Percentiles rank a stretch among this genome's conserved stretches.
Conservation (phyloP, 2,888 invertebrate genomes). For the Enchytraeus crypticus region DNA sequence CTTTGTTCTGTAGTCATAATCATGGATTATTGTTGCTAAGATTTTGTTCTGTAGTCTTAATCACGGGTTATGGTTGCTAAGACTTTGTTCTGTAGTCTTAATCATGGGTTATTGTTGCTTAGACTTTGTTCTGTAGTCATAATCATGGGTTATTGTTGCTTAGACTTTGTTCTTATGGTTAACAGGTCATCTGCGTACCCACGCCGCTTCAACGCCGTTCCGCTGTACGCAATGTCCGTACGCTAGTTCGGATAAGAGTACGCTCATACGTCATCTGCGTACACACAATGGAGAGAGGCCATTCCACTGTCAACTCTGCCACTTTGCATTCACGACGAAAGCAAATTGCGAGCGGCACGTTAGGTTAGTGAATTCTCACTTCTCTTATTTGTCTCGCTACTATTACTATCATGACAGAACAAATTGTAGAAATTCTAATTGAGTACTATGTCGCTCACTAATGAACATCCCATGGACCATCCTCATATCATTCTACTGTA, state of each 20-base stretch:
- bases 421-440: neutral
- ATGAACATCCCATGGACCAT: neutral
- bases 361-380: slow-evolving; percentile 38
- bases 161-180: slow-evolving; percentile 4
- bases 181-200: slow-evolving; percentile 51
- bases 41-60: too few relatives aligned
- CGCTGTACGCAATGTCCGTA: slow-evolving; percentile 88
- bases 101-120: too few relatives aligned
- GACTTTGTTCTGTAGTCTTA: too few relatives aligned
- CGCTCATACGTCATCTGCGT: slow-evolving; percentile 79
- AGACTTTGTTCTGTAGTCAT: too few relatives aligned
- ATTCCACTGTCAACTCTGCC: slow-evolving; percentile 87
- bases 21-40: too few relatives aligned
- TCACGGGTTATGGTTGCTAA: too few relatives aligned
- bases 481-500: neutral
- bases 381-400: neutral
- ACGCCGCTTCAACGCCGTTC: slow-evolving; percentile 66
- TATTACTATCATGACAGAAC: neutral
- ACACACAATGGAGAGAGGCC: slow-evolving; percentile 92
- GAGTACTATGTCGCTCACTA: neutral
- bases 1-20: too few relatives aligned
- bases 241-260: slow-evolving; percentile 79
- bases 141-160: too few relatives aligned
- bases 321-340: slow-evolving; percentile 91
- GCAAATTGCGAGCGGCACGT: slow-evolving; percentile 92